Base-by-base conservation (phyloP, 2,888 invertebrate species). In the Chorisops tibialis region DNA sequence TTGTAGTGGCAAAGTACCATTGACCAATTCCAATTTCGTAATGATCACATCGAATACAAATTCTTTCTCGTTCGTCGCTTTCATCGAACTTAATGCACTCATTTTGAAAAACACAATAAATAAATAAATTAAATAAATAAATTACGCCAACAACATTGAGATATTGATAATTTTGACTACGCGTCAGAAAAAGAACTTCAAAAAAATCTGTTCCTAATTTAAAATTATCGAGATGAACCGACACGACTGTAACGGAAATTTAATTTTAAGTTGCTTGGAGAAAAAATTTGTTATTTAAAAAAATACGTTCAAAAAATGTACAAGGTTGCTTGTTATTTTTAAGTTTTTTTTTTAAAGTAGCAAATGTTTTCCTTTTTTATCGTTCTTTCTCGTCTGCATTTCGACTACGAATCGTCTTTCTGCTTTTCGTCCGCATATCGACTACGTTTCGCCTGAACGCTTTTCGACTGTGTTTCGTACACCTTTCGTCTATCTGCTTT, bases 11-110 rank as follows among this genome's bases (percentile, higher is more conserved):
- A 30, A 19, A 19, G 21, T 24, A 14, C 39, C 49, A 30, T 47
- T 39, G 24, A 18, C 37, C 30, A 63, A 37, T 19, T 51, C 43
- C 37, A 63, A 54, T 54, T 63, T 63, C 4, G 51, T 54, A 5
- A 63, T 59, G 38, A 60, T 47, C 11, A 60, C 45, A 35, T 63
- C 51, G 14, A 63, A 59, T 21, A 63, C 54, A 19, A 49, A 59
- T 11, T 63, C 59, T 21, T 48, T 56, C 11, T 58, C 62, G 9
- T 16, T 21, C 49, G n/a, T n/a, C 24, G n/a, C n/a, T n/a, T n/a
- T n/a, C n/a, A n/a, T 45, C 47, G 43, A 41, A 38, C 11, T 21
- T 37, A 54, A 54, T 54, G 41, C 47, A 45, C 43, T 21, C 4
- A 30, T 58, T 58, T 14, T 12, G 22, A 14, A 2, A 2, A 9